Base-by-base conservation (phyloP, 2,797 vertebrate species). In the Poliocrania exsul region DNA sequence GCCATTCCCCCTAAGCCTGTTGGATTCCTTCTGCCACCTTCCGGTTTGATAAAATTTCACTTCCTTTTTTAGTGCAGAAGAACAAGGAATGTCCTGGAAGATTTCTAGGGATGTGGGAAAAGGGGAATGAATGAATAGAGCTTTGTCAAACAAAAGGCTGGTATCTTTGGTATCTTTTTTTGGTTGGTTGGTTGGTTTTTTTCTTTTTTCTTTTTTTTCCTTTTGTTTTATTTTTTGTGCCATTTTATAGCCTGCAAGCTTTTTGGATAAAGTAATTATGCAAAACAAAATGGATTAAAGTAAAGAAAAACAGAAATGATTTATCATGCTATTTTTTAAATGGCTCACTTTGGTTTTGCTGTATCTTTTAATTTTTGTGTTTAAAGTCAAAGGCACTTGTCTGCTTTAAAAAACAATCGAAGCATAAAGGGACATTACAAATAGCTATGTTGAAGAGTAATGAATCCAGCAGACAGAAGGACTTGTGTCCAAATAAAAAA, bases 401-500 rank as follows among this genome's bases (percentile, higher is more conserved):
- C 44, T 90, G 91, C 85, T 88, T 93, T 65, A 75, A 81, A 75
- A 92, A 92, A 80, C 53, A 86, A 87, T 57, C 37, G 77, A 65
- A 95, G 91, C 51, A 47, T 83, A 80, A 94, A 90, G n/a, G 35
- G 86, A 58, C 19, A 40, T 60, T 23, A 75, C 73, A 92, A 90
- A 92, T 73, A 89, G 60, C 46, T 53, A 26, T 64, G 57, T 73
- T 1, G 1, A 81, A 89, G 71, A 95, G 56, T 92, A 94, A 95
- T 83, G 88, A 94, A 94, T 95, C 93, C 66, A 88, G 85, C 83
- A 91, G 79, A 4, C 12, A 92, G 78, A 87, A 91, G n/a, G 79
- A 75, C 70, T 85, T 51, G 57, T 78, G 85, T 93, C 73, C 67
- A 92, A 94, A 91, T 88, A 88, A 90, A 93, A 93, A 85, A 88